phyloP scores from a whole-genome alignment of 2,797 vertebrate species.

The Channa striata region DNA sequence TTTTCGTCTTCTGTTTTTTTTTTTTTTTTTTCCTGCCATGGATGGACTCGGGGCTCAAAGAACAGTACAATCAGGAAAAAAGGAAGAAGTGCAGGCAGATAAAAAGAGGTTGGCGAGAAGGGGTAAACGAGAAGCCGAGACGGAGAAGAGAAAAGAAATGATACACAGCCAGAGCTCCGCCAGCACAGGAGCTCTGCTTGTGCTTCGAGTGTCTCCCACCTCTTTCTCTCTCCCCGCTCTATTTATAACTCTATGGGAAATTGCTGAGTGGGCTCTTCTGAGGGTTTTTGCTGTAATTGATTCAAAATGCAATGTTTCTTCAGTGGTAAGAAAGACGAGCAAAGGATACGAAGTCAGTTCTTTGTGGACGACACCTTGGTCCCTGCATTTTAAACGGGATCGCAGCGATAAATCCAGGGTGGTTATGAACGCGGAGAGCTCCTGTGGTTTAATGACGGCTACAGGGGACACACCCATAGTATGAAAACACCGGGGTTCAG shows the following conservation, averaged over 20 bases:
- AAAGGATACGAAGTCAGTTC: constrained; percentile 63
- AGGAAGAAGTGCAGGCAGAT: constrained; percentile 21
- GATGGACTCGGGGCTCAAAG: constrained; percentile 21
- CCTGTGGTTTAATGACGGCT: constrained; percentile 50
- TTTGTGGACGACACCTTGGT: constrained; percentile 29
- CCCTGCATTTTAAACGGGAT: constrained; percentile 43
- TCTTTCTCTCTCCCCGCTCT: constrained; percentile 64
- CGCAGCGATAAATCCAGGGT: constrained; percentile 45
- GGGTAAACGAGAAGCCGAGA: constrained; percentile 23
- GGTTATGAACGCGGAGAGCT: constrained; percentile 39
- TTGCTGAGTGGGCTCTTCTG: constrained; percentile 80
- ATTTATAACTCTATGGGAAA: constrained; percentile 84
- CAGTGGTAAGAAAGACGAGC: constrained; percentile 69
- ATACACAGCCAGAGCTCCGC: constrained; percentile 65
- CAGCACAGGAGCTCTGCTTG: constrained; percentile 58
- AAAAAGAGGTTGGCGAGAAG: constrained; percentile 38
- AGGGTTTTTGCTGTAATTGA: constrained; percentile 80
- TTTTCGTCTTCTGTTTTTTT: too few relatives aligned
- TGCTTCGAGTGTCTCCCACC: constrained; percentile 58
- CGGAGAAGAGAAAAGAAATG: constrained; percentile 41
- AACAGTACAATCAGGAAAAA: constrained; percentile 20
- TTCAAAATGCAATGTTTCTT: constrained; percentile 82
- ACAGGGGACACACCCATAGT: constrained; percentile 56
- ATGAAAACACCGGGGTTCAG: constrained; percentile 36
- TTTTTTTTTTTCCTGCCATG: neutral